Conservation (phyloP, 2,113 vertebrate genomes). For the Mus spicilegus region DNA sequence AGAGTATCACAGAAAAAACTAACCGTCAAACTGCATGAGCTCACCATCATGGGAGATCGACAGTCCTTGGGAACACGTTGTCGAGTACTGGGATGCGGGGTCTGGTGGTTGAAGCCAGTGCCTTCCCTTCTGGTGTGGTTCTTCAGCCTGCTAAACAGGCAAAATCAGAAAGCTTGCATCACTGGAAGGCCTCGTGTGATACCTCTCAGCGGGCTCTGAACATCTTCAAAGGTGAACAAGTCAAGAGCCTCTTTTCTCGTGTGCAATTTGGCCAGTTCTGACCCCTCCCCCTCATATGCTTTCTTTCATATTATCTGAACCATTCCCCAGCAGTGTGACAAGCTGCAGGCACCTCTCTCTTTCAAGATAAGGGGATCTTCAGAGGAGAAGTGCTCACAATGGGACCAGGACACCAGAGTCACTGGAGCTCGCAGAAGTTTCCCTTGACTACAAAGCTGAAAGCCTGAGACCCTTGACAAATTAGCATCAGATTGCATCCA, state of each 20-base stretch:
- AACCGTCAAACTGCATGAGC: neutral
- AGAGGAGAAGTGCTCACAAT: slow-evolving; percentile 43
- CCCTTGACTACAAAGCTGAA: slow-evolving; percentile 37
- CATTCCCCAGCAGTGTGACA: slow-evolving; percentile 53
- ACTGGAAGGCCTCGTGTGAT: neutral
- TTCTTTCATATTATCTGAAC: slow-evolving; percentile 18
- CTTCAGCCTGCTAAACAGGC: neutral
- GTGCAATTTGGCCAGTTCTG: slow-evolving; percentile 1
- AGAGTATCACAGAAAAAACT: neutral
- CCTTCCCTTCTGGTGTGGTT: neutral
- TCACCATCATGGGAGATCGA: neutral
- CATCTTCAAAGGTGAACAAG: slow-evolving; percentile 68
- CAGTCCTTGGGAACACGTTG: neutral
- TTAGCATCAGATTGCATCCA: slow-evolving; percentile 70
- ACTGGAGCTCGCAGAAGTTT: slow-evolving; percentile 5
- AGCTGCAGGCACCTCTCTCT: slow-evolving; percentile 71
- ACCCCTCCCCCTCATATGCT: neutral
- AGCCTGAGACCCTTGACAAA: slow-evolving; percentile 64
- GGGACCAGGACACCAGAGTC: neutral
- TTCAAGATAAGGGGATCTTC: slow-evolving; percentile 76
- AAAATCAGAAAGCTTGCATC: neutral
- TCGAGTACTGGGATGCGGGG: neutral
- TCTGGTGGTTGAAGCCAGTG: neutral
- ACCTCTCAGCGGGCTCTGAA: neutral
- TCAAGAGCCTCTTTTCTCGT: slow-evolving; percentile 63